phyloP scores from a whole-genome alignment of 2,113 vertebrate species.

The Protobothrops flavoviridis region DNA sequence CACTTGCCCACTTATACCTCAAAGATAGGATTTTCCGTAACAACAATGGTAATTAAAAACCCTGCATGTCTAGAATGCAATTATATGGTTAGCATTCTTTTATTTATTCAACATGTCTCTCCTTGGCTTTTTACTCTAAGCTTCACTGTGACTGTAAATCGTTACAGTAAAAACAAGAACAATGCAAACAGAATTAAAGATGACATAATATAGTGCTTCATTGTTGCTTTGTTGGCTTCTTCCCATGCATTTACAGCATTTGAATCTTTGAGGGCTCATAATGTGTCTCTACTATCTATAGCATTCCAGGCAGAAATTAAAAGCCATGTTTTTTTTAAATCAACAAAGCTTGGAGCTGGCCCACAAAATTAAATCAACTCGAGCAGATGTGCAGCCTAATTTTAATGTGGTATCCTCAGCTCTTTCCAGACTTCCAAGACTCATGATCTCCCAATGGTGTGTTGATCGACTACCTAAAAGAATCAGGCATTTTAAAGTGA shows the following conservation, averaged over 20 bases:
- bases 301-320: neutral
- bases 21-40: slow-evolving; percentile 13
- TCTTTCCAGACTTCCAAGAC: neutral
- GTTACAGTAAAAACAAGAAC: slow-evolving; percentile 1
- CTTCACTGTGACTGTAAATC: neutral
- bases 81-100: slow-evolving; percentile 4
- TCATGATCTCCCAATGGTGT: neutral
- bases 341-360: neutral
- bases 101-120: slow-evolving; percentile 5
- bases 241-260: neutral
- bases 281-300: neutral
- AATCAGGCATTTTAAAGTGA: neutral
- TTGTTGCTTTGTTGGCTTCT: neutral
- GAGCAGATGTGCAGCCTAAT: neutral
- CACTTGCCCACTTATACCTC: neutral
- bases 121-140: neutral
- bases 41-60: slow-evolving; percentile 20
- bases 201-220: neutral
- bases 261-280: neutral
- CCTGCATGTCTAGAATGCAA: neutral
- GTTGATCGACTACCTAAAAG: neutral
- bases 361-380: neutral
- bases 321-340: neutral
- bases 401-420: too few species aligned
- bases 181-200: neutral